Percentiles rank a stretch among this genome's conserved stretches.
These are phyloP conservation scores for Tetragnatha montana DNA, from an alignment of 2,888 invertebrate species.

Conservation along the genomic window DNA sequence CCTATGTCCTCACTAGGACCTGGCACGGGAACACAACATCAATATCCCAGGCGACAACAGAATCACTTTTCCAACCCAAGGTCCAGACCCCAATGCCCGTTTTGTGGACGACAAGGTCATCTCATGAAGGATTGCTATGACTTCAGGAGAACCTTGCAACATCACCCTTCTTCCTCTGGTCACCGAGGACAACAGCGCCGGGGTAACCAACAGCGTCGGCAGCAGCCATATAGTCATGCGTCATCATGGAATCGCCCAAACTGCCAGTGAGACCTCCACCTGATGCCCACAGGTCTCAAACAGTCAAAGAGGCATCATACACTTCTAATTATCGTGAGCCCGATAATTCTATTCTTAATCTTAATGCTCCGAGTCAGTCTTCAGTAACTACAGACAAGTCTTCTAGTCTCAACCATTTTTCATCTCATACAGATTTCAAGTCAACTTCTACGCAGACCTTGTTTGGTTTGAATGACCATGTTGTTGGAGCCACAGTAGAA, in stretches of 20 bases:
- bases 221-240: background rate
- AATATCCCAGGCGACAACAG: background rate
- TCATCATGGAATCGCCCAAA: background rate
- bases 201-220: background rate
- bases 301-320: no score
- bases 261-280: background rate
- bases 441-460: background rate
- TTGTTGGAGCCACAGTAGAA: background rate
- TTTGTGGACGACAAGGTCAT: background rate
- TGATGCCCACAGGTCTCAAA: no score
- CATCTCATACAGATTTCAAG: no score
- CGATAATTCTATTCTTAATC: no score
- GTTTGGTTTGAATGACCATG: background rate
- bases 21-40: background rate
- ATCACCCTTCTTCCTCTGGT: background rate
- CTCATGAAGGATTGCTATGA: background rate
- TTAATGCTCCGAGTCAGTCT: no score
- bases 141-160: background rate
- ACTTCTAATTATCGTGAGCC: no score
- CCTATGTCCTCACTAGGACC: background rate
- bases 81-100: background rate
- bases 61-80: background rate
- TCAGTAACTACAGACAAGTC: no score
- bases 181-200: background rate
- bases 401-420: no score